phyloP scores from a whole-genome alignment of 2,113 vertebrate species.

The Sylvietta virens region DNA sequence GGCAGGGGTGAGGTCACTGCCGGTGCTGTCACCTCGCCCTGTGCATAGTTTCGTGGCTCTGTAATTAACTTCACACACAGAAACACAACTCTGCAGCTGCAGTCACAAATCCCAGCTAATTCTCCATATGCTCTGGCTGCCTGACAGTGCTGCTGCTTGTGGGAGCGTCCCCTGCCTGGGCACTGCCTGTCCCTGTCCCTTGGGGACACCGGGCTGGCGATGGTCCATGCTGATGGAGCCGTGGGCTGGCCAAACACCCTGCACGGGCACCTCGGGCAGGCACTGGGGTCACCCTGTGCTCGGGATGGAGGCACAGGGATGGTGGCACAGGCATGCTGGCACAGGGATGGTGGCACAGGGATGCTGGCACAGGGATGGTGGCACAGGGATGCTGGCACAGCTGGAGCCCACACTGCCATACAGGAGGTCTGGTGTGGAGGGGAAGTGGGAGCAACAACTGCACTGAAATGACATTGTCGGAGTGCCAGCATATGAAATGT shows the following conservation, averaged over 20 bases:
- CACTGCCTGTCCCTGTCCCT: background rate
- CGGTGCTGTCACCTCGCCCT: background rate
- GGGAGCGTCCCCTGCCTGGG: background rate
- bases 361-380: background rate
- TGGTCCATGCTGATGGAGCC: background rate
- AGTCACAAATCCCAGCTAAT: conserved; percentile 44
- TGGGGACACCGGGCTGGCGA: rapidly evolving
- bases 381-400: background rate
- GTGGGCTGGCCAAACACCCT: background rate
- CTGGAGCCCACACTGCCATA: background rate
- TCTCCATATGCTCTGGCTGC: conserved; percentile 58
- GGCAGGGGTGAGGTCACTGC: background rate
- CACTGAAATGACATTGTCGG: background rate
- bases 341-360: background rate
- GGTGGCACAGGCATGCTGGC: background rate
- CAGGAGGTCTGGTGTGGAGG: background rate
- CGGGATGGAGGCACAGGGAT: background rate
- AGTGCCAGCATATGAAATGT: conserved; percentile 22
- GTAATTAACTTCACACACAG: conserved; percentile 37
- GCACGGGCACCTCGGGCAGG: background rate
- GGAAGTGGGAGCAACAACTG: background rate
- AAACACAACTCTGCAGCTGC: conserved; percentile 35
- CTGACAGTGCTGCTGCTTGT: background rate
- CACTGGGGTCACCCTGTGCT: background rate
- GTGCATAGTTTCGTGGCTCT: background rate